These are phyloP conservation scores for Eupithecia dodoneata DNA, from an alignment of 2,888 invertebrate species.

Conservation along the genomic window DNA sequence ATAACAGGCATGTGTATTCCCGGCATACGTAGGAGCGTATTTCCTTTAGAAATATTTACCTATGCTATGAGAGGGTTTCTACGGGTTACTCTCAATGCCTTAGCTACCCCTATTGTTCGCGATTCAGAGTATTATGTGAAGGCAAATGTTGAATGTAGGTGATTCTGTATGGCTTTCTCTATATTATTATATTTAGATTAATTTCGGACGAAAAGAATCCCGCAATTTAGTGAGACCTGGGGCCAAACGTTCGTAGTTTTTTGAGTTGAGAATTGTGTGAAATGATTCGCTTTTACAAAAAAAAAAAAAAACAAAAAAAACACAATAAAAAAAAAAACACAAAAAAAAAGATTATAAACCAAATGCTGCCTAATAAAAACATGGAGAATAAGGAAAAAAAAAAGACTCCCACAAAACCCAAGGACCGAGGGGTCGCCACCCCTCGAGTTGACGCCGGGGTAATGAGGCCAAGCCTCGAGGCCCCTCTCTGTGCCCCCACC, in stretches of 20 bases:
- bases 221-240: too few species aligned
- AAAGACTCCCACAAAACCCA: too few species aligned
- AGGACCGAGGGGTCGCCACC: too few species aligned
- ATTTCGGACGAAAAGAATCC: not conserved
- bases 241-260: not conserved
- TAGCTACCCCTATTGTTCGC: not conserved
- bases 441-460: too few species aligned
- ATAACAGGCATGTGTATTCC: too few species aligned
- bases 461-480: too few species aligned
- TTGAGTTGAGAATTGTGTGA: not conserved
- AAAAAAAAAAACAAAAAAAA: too few species aligned
- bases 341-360: too few species aligned
- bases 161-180: not conserved
- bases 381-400: too few species aligned
- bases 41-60: constrained; percentile 11
- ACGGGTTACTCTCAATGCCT: not conserved
- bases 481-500: too few species aligned
- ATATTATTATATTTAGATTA: not conserved
- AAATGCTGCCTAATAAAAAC: too few species aligned
- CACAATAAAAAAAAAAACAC: too few species aligned
- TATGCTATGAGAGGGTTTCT: constrained; percentile 5
- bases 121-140: not conserved
- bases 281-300: not conserved
- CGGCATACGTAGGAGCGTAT: not conserved
- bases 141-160: not conserved